phyloP scores from a whole-genome alignment of 2,888 invertebrate genomes.

The Drosophila paramelanica region DNA sequence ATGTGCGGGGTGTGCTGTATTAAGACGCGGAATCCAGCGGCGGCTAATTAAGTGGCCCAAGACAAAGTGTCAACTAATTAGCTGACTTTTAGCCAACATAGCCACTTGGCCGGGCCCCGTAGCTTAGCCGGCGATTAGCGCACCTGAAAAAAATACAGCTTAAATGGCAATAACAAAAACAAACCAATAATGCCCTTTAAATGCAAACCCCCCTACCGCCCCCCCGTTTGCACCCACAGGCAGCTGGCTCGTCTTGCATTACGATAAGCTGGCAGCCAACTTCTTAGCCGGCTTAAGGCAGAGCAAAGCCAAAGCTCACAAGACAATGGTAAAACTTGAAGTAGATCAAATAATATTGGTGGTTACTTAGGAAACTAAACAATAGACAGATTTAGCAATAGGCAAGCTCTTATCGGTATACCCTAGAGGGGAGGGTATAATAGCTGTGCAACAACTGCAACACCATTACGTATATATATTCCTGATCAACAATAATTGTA shows the following conservation, averaged over 20 bases:
- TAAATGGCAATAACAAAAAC: constrained; percentile 42
- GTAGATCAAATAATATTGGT: constrained; percentile 29
- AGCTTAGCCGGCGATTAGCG: constrained; percentile 75
- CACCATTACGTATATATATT: no score
- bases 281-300: constrained; percentile 64
- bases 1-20: constrained; percentile 71
- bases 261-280: constrained; percentile 64
- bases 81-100: constrained; percentile 69
- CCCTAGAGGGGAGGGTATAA: background rate
- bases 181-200: constrained; percentile 65
- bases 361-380: background rate
- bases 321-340: constrained; percentile 1
- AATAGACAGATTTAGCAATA: background rate
- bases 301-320: constrained; percentile 1
- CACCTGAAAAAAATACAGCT: constrained; percentile 60
- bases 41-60: constrained; percentile 75
- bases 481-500: no score
- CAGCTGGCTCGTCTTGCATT: background rate
- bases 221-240: no score
- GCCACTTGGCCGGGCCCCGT: constrained; percentile 44
- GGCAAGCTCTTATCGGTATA: background rate
- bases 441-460: no score
- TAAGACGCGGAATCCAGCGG: constrained; percentile 12
- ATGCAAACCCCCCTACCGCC: constrained; percentile 18
- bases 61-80: constrained; percentile 79